Conservation (phyloP, 2,888 invertebrate genomes). For the Molanna angustata region DNA sequence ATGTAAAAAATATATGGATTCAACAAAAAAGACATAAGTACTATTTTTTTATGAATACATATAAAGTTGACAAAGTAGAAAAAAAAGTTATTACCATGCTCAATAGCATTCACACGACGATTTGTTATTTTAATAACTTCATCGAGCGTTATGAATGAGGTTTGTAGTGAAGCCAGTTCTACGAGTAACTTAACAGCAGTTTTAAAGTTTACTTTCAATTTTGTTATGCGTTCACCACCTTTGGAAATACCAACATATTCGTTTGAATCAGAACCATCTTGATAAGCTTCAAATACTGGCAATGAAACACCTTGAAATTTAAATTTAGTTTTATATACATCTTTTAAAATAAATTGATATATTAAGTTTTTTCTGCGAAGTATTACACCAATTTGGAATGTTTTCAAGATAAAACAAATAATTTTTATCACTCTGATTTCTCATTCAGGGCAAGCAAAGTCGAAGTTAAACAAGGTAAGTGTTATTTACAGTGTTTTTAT, state of each 20-base stretch:
- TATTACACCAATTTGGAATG: too few species aligned
- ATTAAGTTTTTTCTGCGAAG: too few species aligned
- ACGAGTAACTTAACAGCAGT: slow-evolving; percentile 94
- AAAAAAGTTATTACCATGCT: slow-evolving; percentile 94
- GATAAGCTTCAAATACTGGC: slow-evolving; percentile 91
- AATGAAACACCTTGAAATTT: slow-evolving; percentile 89
- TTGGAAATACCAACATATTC: slow-evolving; percentile 94
- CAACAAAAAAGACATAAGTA: too few species aligned
- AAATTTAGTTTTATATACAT: not conserved
- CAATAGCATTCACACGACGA: slow-evolving; percentile 98
- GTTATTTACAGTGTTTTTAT: too few species aligned
- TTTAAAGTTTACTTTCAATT: slow-evolving; percentile 97
- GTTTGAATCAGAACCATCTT: slow-evolving; percentile 94
- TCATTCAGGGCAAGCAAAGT: too few species aligned
- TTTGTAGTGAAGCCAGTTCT: slow-evolving; percentile 96
- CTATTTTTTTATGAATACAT: too few species aligned
- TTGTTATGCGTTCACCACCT: slow-evolving; percentile 95
- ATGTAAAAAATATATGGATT: too few species aligned
- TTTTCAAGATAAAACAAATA: too few species aligned
- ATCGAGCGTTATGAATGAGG: slow-evolving; percentile 98
- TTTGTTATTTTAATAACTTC: slow-evolving; percentile 99
- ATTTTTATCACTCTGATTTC: too few species aligned
- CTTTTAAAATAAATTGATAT: too few species aligned
- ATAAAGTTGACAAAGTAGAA: too few species aligned
- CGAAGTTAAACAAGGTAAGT: too few species aligned